Base-by-base conservation (phyloP, 2,888 invertebrate genomes). In the Parelbella ahira region DNA sequence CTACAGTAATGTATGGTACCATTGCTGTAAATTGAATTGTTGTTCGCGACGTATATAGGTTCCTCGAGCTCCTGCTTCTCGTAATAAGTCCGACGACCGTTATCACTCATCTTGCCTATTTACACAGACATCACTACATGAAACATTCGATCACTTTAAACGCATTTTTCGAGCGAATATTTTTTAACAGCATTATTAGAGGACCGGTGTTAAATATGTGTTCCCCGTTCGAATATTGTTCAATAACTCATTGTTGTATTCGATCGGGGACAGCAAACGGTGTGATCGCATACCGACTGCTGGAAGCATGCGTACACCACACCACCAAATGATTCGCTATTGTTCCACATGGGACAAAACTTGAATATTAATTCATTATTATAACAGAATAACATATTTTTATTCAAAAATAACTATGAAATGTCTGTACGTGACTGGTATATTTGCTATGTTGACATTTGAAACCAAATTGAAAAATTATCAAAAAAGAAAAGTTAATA, bases 1-100 rank as follows among this genome's bases (percentile, higher is more conserved):
- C 88, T 88, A 71, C 89, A 90, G 75, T 90, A 90, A 71, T 89
- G 87, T 60, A 83, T 71, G 27, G 89, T 89, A 59, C 89, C 90
- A 77, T 89, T 89, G 70, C 89, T 90, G 61, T 88, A 88, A 48
- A 88, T 68, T 7, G 88, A 88, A 53, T 83, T 82, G 51, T 87
- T 82, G 48, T 86, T 86, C 6, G 78, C 70, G 3, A 68, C 68
- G 51, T 87, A 86, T 28, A 80, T 57, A 4, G 68, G 64, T 44
- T 81, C 83, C 45, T 79, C 75, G 12, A 56, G 52, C 18, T 78
- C 77, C 24, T 82, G 78, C 49, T 63, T 72, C 19, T 79, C 82
- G 38, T 75, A 74, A 53, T 71, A 65, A 48, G 57, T 74, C 57
- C 68, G 82, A 21, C 75, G 68, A 33, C 75, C 81, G 53, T 71